phyloP scores from a whole-genome alignment of 1,140 invertebrate species.

The Brachionus asplanchnoidis region DNA sequence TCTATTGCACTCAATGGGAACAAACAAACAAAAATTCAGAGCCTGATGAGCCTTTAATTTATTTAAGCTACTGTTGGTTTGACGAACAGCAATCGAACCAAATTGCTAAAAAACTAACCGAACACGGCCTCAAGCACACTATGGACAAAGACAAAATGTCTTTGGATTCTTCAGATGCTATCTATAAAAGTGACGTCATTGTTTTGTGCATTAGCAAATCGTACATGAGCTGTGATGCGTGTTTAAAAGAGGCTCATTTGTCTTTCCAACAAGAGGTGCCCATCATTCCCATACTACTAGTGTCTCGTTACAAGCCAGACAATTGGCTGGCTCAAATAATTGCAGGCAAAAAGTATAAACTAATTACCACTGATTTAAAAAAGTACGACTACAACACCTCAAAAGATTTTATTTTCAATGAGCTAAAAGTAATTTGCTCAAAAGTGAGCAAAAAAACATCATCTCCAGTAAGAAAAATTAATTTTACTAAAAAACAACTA shows the following conservation, averaged over 20 bases:
- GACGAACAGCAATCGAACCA: neutral
- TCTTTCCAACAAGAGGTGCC: neutral
- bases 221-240: neutral
- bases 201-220: neutral
- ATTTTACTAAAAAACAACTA: neutral
- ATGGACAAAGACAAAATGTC: neutral
- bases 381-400: neutral
- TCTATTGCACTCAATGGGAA: neutral
- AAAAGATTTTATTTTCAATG: neutral
- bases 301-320: neutral
- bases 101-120: neutral
- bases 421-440: neutral
- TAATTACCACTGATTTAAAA: neutral
- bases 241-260: neutral
- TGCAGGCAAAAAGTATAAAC: neutral
- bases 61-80: neutral
- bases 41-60: neutral
- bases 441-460: neutral
- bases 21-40: neutral
- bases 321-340: neutral
- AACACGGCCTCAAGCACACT: neutral
- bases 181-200: neutral
- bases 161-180: neutral
- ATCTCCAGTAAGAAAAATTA: neutral
- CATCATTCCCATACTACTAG: neutral